phyloP scores from a whole-genome alignment of 2,888 invertebrate genomes.

The Eumacrocentrus americanus region DNA sequence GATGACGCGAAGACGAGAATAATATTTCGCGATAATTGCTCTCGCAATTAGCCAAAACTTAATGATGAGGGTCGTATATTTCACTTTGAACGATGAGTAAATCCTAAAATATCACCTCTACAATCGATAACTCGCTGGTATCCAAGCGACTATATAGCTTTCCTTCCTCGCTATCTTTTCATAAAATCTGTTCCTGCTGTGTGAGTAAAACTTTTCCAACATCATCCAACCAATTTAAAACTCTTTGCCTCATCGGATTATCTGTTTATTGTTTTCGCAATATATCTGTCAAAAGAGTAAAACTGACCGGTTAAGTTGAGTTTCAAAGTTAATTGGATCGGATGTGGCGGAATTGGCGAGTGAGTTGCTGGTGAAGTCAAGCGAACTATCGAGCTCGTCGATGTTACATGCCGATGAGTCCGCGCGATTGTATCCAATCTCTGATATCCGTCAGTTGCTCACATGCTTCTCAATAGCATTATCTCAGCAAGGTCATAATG shows the following conservation, averaged over 20 bases:
- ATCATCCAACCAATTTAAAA: too few relatives aligned
- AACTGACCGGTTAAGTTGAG: too few relatives aligned
- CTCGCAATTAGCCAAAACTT: background rate
- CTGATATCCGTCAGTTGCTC: too few relatives aligned
- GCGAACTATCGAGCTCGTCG: background rate
- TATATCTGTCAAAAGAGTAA: conserved; percentile 5
- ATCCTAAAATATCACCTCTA: conserved; percentile 12
- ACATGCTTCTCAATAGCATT: too few relatives aligned
- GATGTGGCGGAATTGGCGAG: too few relatives aligned
- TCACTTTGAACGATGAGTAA: background rate
- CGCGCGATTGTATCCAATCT: background rate
- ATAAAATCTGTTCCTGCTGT: background rate
- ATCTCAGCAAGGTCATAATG: too few relatives aligned
- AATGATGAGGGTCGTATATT: background rate
- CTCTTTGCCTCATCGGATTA: too few relatives aligned
- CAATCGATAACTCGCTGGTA: background rate
- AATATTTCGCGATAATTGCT: background rate
- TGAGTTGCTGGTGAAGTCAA: background rate
- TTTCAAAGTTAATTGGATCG: background rate
- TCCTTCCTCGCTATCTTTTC: background rate
- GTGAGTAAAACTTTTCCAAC: background rate
- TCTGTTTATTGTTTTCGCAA: too few relatives aligned
- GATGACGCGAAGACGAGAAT: too few relatives aligned
- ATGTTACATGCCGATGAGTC: background rate
- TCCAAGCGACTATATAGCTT: background rate